These are phyloP conservation scores for Gallinago paraguaiae DNA, from an alignment of 2,113 vertebrate genomes.

Conservation along the genomic window DNA sequence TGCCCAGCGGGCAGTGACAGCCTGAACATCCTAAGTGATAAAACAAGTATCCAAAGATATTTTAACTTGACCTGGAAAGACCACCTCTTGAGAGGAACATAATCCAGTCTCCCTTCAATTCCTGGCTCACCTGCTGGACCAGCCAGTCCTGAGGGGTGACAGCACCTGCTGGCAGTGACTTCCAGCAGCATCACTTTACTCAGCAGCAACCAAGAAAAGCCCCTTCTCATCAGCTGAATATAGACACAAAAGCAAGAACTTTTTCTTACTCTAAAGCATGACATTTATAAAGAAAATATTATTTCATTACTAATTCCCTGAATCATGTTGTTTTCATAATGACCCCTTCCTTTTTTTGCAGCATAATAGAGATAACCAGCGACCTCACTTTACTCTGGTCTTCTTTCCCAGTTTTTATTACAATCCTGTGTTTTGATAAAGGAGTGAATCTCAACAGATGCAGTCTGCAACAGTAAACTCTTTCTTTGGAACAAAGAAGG, in stretches of 20 bases:
- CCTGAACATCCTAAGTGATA: not conserved
- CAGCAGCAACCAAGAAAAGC: not conserved
- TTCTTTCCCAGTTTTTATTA: not conserved
- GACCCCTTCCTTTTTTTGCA: not conserved
- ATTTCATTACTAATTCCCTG: not conserved
- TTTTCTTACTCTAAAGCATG: not conserved
- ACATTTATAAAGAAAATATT: not conserved
- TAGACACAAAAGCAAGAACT: not conserved
- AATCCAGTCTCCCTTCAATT: not conserved
- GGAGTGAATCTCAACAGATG: not conserved
- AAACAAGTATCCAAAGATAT: not conserved
- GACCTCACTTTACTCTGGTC: not conserved
- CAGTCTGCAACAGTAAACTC: not conserved
- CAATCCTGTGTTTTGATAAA: not conserved
- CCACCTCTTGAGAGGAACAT: not conserved
- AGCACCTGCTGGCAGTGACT: not conserved
- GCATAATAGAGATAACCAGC: not conserved
- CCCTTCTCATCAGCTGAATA: not conserved
- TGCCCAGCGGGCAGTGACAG: not conserved
- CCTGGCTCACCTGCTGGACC: not conserved
- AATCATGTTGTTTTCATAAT: not conserved
- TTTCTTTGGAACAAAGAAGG: not conserved
- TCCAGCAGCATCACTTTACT: not conserved
- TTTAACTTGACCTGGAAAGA: not conserved
- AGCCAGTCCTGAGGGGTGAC: not conserved